Percentiles rank a stretch among this genome's conserved stretches.
These are phyloP conservation scores for Malthinus flaveolus DNA, from an alignment of 2,888 invertebrate species.

Conservation along the genomic window DNA sequence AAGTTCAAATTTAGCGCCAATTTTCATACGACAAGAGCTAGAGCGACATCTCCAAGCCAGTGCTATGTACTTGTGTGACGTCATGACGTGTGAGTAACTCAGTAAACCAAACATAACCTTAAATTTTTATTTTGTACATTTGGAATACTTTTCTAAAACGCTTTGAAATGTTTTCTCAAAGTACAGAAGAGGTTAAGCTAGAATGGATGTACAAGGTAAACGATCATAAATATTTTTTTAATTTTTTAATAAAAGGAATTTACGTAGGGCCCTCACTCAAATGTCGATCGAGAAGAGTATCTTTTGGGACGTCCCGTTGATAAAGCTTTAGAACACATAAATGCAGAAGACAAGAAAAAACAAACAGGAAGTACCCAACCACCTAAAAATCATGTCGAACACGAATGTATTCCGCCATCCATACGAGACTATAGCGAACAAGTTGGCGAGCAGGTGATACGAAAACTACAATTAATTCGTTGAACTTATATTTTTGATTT, in stretches of 20 bases:
- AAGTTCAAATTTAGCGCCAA: too few relatives aligned
- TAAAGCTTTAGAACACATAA: constrained; percentile 72
- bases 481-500: constrained; percentile 43
- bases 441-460: constrained; percentile 41
- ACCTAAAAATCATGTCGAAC: constrained; percentile 69
- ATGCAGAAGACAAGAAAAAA: constrained; percentile 60
- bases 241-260: constrained; percentile 9
- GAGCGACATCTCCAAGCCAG: not conserved
- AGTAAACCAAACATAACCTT: not conserved
- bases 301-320: constrained; percentile 81
- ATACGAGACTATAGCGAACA: constrained; percentile 58
- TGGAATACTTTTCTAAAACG: too few relatives aligned
- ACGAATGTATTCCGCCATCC: constrained; percentile 78
- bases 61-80: not conserved
- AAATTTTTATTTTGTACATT: not conserved
- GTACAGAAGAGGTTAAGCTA: constrained; percentile 64
- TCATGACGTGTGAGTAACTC: not conserved
- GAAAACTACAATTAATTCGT: too few relatives aligned
- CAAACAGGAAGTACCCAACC: constrained; percentile 45
- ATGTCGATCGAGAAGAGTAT: constrained; percentile 84
- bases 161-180: constrained; percentile 39
- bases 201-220: constrained; percentile 88
- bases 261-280: constrained; percentile 61
- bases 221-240: constrained; percentile 8
- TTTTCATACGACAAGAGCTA: too few relatives aligned